Evolutionary conservation across 2,888 invertebrate species (phyloP), one percentile per base, ranked within the genome.

Genomic region (Isoperla grammatica): DNA sequence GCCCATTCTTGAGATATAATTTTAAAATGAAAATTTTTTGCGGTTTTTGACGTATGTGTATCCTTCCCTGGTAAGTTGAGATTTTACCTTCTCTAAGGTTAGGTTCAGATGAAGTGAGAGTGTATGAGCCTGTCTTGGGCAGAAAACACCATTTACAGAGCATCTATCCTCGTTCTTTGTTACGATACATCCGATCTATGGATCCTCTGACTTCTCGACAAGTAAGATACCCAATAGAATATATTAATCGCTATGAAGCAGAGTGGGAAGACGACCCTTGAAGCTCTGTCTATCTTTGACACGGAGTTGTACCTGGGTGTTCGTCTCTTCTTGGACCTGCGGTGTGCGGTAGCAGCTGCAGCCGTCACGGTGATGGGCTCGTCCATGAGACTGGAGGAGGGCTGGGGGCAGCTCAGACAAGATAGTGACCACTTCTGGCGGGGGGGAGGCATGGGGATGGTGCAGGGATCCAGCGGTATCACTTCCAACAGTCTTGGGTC

Each of bases 191-290:
- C 45, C 9, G 45, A 5, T 20, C 46, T 12, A 58, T 71, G 71
- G 63, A 81, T 80, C 61, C 80, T 68, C 68, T 80, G 78, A 69
- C 84, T 84, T 65, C 84, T 76, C 58, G 83, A 81, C 60, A 88
- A 75, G 70, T 87, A 89, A 6, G 83, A 83, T 67, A 81, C 84
- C 88, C 90, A 91, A 71, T 91, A 91, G 72, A 88, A 83, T 59
- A 87, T 74, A 72, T 90, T 90, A 66, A 90, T 87, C 11, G 85
- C 76, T 2, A 87, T 71, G 73, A 90, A 91, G 46, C 85, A 79
- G 56, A 88, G 68, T 0, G 91, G 91, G 71, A 91, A 90, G 23
- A 88, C 81, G 42, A 90, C 78, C 43, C 90, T 75, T 8, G 88
- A 86, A 15, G 84, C 84, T 17, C 85, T 79, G 74, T 90, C 90